A percentile compares a stretch with the other conserved stretches of the same genome.
phyloP scores from a whole-genome alignment of 2,888 invertebrate species.

The Cerceris ruficornis region DNA sequence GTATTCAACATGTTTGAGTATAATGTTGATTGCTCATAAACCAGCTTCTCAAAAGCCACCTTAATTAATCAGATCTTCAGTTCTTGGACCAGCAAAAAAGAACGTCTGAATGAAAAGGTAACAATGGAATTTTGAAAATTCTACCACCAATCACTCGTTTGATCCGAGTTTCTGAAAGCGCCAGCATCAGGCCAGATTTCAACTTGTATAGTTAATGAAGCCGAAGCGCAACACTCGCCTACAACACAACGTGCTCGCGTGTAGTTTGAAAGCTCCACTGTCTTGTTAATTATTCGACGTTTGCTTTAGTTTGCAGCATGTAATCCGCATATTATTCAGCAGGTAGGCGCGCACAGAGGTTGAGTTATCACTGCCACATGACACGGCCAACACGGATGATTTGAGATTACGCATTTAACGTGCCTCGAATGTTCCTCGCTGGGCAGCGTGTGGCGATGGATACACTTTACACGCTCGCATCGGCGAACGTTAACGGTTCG shows the following conservation, averaged over 20 bases:
- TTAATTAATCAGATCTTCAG: no score
- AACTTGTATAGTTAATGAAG: conserved; percentile 4
- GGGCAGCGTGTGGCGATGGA: conserved; percentile 20
- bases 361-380: conserved; percentile 53
- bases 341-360: conserved; percentile 14
- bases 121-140: neutral
- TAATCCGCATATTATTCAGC: conserved; percentile 52
- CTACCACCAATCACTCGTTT: neutral
- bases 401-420: conserved; percentile 55
- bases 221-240: neutral
- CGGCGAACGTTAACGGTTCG: neutral
- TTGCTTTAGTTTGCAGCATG: conserved; percentile 51
- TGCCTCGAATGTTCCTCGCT: conserved; percentile 47
- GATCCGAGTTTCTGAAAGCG: neutral
- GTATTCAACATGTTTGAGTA: no score
- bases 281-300: conserved; percentile 57
- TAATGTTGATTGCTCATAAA: no score
- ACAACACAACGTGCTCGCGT: conserved; percentile 3
- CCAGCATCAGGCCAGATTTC: neutral
- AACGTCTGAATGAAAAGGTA: no score
- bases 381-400: conserved; percentile 45
- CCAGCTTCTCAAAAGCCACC: no score
- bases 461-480: conserved; percentile 31
- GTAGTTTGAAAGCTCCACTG: conserved; percentile 36
- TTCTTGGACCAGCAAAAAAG: no score